phyloP scores from a whole-genome alignment of 64 coral and sea anemone genomes.

The Pocillopora verrucosa region DNA sequence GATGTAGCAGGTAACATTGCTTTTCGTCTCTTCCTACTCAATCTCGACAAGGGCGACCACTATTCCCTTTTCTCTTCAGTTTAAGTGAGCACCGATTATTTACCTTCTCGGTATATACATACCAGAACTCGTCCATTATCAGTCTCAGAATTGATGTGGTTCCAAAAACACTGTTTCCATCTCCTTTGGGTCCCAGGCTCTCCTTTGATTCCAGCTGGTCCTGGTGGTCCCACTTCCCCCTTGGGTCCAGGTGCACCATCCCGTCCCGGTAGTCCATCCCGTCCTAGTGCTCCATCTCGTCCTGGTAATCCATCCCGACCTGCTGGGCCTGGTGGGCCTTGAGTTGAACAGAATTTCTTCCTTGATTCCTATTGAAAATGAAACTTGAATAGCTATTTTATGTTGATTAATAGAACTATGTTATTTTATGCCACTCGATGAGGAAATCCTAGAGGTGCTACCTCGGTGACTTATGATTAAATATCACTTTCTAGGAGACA shows the following conservation, averaged over 20 bases:
- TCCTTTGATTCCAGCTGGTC: not conserved
- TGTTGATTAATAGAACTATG: not conserved
- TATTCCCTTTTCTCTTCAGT: not conserved
- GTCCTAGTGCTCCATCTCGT: constrained; percentile 14
- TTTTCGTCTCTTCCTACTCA: no score
- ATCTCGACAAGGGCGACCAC: not conserved
- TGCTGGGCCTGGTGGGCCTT: constrained; percentile 35
- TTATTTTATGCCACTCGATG: no score
- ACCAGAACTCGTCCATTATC: constrained; percentile 41
- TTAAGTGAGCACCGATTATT: not conserved
- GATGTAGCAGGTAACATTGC: not conserved
- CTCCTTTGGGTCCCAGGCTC: not conserved
- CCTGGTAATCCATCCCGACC: constrained; percentile 44
- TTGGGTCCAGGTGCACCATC: constrained; percentile 24
- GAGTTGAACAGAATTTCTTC: constrained; percentile 18
- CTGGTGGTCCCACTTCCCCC: not conserved
- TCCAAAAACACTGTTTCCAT: constrained; percentile 22
- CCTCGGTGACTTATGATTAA: no score
- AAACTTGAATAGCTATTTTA: not conserved
- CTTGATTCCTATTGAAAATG: not conserved
- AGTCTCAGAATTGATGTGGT: not conserved
- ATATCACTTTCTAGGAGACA: no score
- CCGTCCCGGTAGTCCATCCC: constrained; percentile 9
- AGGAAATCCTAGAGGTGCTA: no score
- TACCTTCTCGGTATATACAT: not conserved